phyloP scores from a whole-genome alignment of 2,888 invertebrate species.

The Cloeon dipterum region DNA sequence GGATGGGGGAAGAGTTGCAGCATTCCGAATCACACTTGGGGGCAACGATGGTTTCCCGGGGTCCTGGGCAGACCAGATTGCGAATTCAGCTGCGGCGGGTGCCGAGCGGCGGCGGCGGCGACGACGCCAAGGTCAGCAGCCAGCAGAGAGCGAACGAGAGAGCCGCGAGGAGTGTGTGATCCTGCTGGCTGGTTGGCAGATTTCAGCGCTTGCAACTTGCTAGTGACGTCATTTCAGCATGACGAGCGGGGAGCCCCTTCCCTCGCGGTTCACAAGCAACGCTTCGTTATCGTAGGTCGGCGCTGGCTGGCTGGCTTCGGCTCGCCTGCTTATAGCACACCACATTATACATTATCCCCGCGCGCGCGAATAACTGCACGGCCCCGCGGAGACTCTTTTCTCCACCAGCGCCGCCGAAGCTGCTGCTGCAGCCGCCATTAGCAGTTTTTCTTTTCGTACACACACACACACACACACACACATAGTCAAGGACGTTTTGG shows the following conservation, averaged over 20 bases:
- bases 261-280: neutral
- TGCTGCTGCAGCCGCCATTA: too few species aligned
- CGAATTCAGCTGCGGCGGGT: neutral
- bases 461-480: too few species aligned
- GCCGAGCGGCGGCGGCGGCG: neutral
- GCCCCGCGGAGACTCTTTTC: constrained; percentile 1
- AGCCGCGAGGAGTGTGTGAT: too few species aligned
- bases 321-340: neutral
- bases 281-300: neutral
- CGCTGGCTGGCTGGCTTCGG: neutral
- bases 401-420: neutral
- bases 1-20: too few species aligned
- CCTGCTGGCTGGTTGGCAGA: neutral
- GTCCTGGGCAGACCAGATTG: neutral
- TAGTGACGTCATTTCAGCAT: neutral
- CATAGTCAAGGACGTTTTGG: too few species aligned
- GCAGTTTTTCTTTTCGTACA: too few species aligned
- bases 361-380: neutral
- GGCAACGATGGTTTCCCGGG: too few species aligned
- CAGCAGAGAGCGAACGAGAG: too few species aligned
- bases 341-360: neutral
- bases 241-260: constrained; percentile 1
- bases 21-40: too few species aligned
- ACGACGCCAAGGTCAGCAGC: neutral
- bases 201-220: too few species aligned